These are phyloP conservation scores for Ambastaia sidthimunki DNA, from an alignment of 2,797 vertebrate species.

Conservation along the genomic window DNA sequence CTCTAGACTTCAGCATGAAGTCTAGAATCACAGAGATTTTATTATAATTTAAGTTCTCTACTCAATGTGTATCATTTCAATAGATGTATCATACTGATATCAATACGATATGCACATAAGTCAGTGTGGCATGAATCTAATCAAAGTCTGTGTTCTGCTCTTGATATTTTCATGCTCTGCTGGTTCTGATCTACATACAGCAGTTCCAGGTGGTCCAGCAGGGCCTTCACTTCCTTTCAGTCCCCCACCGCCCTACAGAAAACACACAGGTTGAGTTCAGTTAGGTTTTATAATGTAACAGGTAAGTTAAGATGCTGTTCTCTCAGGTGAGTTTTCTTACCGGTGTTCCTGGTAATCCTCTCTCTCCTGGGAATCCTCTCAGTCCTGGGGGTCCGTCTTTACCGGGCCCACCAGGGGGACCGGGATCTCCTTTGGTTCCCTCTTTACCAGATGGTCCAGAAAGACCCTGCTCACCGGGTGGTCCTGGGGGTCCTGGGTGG, in stretches of 20 bases:
- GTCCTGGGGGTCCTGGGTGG: conserved; percentile 88
- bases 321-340: conserved; percentile 72
- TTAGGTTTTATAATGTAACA: neutral
- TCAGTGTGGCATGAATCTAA: neutral
- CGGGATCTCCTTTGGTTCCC: conserved; percentile 90
- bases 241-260: conserved; percentile 82
- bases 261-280: neutral
- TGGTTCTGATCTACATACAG: conserved; percentile 74
- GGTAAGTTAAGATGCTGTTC: neutral
- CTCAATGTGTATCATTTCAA: too few species aligned
- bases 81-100: too few species aligned
- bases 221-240: conserved; percentile 93
- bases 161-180: neutral
- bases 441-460: conserved; percentile 89
- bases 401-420: conserved; percentile 82
- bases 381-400: conserved; percentile 90
- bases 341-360: conserved; percentile 89
- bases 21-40: too few species aligned
- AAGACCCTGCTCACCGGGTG: conserved; percentile 91
- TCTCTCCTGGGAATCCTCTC: conserved; percentile 92
- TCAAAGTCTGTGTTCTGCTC: neutral
- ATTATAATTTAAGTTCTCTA: too few species aligned
- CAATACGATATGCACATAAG: too few species aligned
- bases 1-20: too few species aligned
- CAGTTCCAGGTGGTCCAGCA: conserved; percentile 88